These are phyloP conservation scores for Acanthurus tractus DNA, from an alignment of 2,797 vertebrate genomes.

Conservation along the genomic window DNA sequence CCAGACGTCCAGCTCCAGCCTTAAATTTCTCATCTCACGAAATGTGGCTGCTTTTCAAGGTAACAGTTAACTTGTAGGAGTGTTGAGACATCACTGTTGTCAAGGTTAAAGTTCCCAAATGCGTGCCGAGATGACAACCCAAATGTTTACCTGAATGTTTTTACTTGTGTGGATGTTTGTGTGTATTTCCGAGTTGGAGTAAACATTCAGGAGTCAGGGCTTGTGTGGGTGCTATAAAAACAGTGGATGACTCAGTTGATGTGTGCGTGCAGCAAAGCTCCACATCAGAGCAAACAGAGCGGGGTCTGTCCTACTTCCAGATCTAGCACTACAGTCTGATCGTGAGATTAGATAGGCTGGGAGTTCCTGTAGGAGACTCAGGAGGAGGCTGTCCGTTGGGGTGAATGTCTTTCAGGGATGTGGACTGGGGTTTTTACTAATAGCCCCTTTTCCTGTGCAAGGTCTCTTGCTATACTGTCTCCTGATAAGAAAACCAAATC, in stretches of 20 bases:
- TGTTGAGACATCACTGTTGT: slow-evolving; percentile 11
- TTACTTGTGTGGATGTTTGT: slow-evolving; percentile 52
- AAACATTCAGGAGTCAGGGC: slow-evolving; percentile 39
- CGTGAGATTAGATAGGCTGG: slow-evolving; percentile 61
- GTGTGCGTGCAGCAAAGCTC: slow-evolving; percentile 30
- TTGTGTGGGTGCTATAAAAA: slow-evolving; percentile 69
- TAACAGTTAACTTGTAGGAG: slow-evolving; percentile 60
- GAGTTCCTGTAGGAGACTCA: slow-evolving; percentile 47
- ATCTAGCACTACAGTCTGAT: slow-evolving; percentile 58
- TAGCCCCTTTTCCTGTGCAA: slow-evolving; percentile 29
- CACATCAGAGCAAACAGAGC: slow-evolving; percentile 67
- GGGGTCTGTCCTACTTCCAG: slow-evolving; percentile 58
- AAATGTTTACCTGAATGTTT: slow-evolving; percentile 61
- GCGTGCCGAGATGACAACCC: slow-evolving; percentile 14
- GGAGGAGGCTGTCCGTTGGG: slow-evolving; percentile 34
- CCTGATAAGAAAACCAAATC: slow-evolving; percentile 14
- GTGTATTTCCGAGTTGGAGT: slow-evolving; percentile 36
- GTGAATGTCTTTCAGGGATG: slow-evolving; percentile 36
- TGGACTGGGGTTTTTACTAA: slow-evolving; percentile 23
- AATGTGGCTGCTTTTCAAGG: slow-evolving; percentile 93
- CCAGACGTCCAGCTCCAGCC: slow-evolving; percentile 86
- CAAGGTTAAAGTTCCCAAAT: slow-evolving; percentile 9
- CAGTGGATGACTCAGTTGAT: slow-evolving; percentile 51
- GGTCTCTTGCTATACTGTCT: background rate
- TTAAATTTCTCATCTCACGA: slow-evolving; percentile 89